Evolutionary conservation across 2,113 vertebrate species (phyloP), one percentile per base, ranked within the genome.

Genomic region (Amblyornis subalaris): DNA sequence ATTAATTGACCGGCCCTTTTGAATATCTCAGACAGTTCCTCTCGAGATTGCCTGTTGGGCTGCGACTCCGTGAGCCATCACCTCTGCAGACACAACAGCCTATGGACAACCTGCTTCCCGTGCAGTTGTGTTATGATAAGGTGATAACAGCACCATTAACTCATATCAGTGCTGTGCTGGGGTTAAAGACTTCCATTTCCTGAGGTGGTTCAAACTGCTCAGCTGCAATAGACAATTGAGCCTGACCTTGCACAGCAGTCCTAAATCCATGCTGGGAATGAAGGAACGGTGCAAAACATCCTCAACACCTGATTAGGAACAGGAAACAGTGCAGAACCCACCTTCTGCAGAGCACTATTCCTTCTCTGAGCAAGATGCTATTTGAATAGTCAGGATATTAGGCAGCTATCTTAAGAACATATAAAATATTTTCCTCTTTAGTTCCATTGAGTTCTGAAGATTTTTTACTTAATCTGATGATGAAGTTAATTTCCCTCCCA

Each of bases 261-360:
- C 70, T 76, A 95, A 98, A 97, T 94, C 91, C 75, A 81, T 89
- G 91, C 81, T 89, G 84, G 77, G 96, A 97, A 97, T 70, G 91
- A 96, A 96, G 77, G 84, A n/a, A 36, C 24, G 33, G 47, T 83
- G 83, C 75, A 75, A 72, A 94, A 24, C 44, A 62, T 51, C 93
- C 93, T 93, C 44, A 24, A 85, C 87, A 79, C 58, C 71, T 89
- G 74, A 80, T 80, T 53, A 74, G 25, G 38, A 60, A 12, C 31
- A 72, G 61, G 81, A 93, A 91, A 54, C 47, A 17, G 33, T 9
- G 21, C 28, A 73, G 29, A 64, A 54, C 7, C 24, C 71, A 62
- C 33, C 7, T 79, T 83, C 70, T 53, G 17, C 55, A 94, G 90
- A 89, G 54, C 61, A 8, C 23, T 61, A 10, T 28, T 88, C 55